A percentile compares a stretch with the other conserved stretches of the same genome.
Conservation (phyloP, 2,888 invertebrate species). For the Choristoneura rosaceana region DNA sequence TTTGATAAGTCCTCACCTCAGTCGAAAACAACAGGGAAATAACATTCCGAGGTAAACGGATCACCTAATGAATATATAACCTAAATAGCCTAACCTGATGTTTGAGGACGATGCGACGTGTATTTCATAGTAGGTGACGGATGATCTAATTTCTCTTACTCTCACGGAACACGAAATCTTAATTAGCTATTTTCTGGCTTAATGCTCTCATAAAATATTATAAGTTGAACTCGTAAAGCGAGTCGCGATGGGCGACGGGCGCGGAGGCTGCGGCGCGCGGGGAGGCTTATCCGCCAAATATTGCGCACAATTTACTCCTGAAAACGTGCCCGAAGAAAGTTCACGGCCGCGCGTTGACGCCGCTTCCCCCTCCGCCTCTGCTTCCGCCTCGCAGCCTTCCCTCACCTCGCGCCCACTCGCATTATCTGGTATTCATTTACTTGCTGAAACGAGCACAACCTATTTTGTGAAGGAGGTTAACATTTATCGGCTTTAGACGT, state of each 20-base stretch:
- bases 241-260: slow-evolving; percentile 21
- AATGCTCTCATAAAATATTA: background rate
- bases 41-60: slow-evolving; percentile 32
- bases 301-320: slow-evolving; percentile 83
- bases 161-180: background rate
- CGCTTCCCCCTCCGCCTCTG: slow-evolving; percentile 47
- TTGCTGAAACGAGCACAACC: slow-evolving; percentile 30
- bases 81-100: slow-evolving; percentile 1
- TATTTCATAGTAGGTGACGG: background rate
- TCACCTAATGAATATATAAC: slow-evolving; percentile 16
- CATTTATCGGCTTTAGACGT: slow-evolving; percentile 17
- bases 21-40: slow-evolving; percentile 44
- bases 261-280: slow-evolving; percentile 52
- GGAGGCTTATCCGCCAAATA: slow-evolving; percentile 74
- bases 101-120: background rate
- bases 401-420: slow-evolving; percentile 52
- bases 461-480: slow-evolving; percentile 26
- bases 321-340: slow-evolving; percentile 86
- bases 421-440: slow-evolving; percentile 40
- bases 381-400: slow-evolving; percentile 56
- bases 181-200: slow-evolving; percentile 4
- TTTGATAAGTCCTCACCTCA: slow-evolving; percentile 55
- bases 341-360: slow-evolving; percentile 86
- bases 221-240: slow-evolving; percentile 6
- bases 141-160: slow-evolving; percentile 4